phyloP scores from a whole-genome alignment of 2,797 vertebrate species.

The Poeciliopsis paucimaculata region DNA sequence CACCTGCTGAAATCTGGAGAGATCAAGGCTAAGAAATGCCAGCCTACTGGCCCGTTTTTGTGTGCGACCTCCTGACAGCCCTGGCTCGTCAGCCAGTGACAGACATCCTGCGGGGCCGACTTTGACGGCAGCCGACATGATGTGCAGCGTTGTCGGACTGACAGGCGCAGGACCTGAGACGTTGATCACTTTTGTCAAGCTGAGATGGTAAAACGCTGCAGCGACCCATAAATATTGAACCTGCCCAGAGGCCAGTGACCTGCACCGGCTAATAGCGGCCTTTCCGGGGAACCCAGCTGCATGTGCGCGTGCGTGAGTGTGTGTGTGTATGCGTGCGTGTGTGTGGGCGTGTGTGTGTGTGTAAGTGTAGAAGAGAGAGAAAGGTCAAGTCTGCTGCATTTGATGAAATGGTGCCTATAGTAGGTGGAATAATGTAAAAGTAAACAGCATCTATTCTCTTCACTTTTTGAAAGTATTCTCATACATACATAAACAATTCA shows the following conservation, averaged over 20 bases:
- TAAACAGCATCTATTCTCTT: constrained; percentile 14
- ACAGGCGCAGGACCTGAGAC: constrained; percentile 62
- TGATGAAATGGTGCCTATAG: constrained; percentile 19
- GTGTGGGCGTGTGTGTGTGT: not conserved
- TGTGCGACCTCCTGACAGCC: constrained; percentile 31
- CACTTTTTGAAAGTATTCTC: not conserved
- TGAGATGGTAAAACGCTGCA: constrained; percentile 60
- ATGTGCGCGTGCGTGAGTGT: too few species aligned
- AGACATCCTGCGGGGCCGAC: constrained; percentile 41
- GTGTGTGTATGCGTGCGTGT: too few species aligned
- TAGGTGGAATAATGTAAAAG: constrained; percentile 29
- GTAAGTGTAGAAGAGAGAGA: constrained; percentile 11
- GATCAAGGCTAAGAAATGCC: not conserved
- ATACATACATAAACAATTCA: constrained; percentile 15
- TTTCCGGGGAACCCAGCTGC: constrained; percentile 17
- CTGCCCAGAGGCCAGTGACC: constrained; percentile 68
- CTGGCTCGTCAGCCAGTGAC: constrained; percentile 23
- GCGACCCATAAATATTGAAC: constrained; percentile 73
- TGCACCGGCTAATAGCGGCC: constrained; percentile 42
- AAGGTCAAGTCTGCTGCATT: constrained; percentile 40
- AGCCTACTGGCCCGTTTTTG: constrained; percentile 14
- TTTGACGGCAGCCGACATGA: constrained; percentile 48
- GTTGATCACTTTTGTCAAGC: constrained; percentile 71
- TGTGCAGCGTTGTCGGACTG: constrained; percentile 45
- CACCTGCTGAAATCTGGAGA: not conserved